Conservation (phyloP, 2,113 vertebrate species). For the Pomatorhinus ruficollis region DNA sequence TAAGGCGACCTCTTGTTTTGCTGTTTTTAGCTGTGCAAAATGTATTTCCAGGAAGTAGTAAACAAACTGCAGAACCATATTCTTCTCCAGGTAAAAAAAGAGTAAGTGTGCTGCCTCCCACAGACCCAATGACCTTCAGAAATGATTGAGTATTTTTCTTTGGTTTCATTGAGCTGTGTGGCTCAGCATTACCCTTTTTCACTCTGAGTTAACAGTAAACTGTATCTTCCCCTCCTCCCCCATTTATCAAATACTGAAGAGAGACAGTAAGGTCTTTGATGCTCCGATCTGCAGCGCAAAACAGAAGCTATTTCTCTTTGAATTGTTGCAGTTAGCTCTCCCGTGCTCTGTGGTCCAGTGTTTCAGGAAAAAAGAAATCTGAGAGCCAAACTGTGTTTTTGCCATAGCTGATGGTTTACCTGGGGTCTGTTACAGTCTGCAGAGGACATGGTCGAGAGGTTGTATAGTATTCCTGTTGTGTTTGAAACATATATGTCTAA, state of each 20-base stretch:
- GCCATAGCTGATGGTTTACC: background rate
- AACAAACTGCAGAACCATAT: constrained; percentile 56
- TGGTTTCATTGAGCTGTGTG: background rate
- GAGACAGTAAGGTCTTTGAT: background rate
- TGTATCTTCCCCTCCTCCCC: background rate
- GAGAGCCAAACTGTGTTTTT: background rate
- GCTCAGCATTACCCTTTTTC: background rate
- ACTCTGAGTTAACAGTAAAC: background rate
- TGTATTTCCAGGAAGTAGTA: background rate
- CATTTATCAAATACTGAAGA: background rate
- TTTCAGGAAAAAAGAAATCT: background rate
- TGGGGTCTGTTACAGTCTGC: background rate
- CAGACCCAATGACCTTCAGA: constrained; percentile 62
- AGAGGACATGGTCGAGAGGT: background rate
- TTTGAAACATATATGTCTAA: background rate
- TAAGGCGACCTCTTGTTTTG: background rate
- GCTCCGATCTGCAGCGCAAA: background rate
- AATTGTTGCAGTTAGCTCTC: background rate
- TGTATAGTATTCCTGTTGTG: background rate
- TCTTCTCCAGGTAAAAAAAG: background rate
- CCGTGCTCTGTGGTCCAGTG: background rate
- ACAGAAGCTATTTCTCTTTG: background rate
- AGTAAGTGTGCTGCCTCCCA: background rate
- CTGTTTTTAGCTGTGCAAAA: background rate
- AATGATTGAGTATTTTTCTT: constrained; percentile 33